Base-by-base conservation (phyloP, 2,888 invertebrate species). In the Drosophila fungiperda region DNA sequence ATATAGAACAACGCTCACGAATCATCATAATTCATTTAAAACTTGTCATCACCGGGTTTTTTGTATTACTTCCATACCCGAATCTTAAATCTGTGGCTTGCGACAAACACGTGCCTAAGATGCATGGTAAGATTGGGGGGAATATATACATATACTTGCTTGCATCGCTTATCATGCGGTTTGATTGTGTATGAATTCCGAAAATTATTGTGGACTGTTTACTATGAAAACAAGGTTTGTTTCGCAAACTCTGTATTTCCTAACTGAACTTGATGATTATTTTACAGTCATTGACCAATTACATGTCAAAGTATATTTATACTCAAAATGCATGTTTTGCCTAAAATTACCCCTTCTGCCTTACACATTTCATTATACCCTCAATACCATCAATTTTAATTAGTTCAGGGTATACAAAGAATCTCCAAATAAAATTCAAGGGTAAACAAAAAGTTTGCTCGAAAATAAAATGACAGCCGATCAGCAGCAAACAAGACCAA, bases 361-460 rank as follows among this genome's bases (percentile, higher is more conserved):
- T 23, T 23, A 3, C 15, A 2, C 20, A 23, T 8, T 45, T 3
- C 8, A 15, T 23, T 8, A 8, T 45, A 15, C 4, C 8, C 23
- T 15, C 7, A 12, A 15, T 45, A 45, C 8, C 23, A 45, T 23
- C 4, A 0, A 45, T 15, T 23, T 45, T 7, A 20, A 20, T 20
- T 15, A 23, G 1, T 11, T 45, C 8, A 15, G 15, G 45, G 45
- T 38, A 40, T 17, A 15, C 33, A 29, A 26, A n/a, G 29, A 42
- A 20, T n/a, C 3, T 11, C 0, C 52, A 12, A 32, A 12, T 7
- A 54, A 54, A 23, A 23, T 35, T 33, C 59, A 33, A 50, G 48
- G 40, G 35, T 42, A 76, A 67, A 76, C 76, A 71, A 66, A 71
- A 17, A 36, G 11, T 70, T 76, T 9, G 26, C 33, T 38, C 29